Base-by-base conservation (phyloP, 2,888 invertebrate species). In the Heteromyza rotundicornis region DNA sequence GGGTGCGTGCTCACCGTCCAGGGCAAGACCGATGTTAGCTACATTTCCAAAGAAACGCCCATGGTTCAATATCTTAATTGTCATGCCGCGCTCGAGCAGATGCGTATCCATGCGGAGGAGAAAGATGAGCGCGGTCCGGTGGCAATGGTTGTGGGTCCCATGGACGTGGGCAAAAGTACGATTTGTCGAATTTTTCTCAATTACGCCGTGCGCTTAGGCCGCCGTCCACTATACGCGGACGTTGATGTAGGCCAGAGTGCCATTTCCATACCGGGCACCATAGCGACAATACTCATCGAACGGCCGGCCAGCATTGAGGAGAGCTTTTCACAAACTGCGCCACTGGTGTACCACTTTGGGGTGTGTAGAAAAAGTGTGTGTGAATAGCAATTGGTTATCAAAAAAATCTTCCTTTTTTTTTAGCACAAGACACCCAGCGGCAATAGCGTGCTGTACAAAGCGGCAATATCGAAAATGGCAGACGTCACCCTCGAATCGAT, bases 111-210 rank as follows among this genome's bases (percentile, higher is more conserved):
- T 27, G 94, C 96, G 0, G 95, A 95, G 70, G 89, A 89, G 71
- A 86, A 87, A 1, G 87, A 88, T 65, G 69, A 68, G 23, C 85
- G 90, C 66, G 96, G 96, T 0, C 96, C 96, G 0, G 91, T 93
- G 32, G 89, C 91, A 0, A 91, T 98, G 91, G 84, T 98, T 1
- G 96, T 95, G 0, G 98, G 99, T 0, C 98, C 98, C 0, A 89
- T 89, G 40, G 98, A 98, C 82, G 98, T 98, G 1, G 99, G 99
- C 17, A 99, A 99, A 83, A 94, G 94, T 0, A 98, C 98, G 0
- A 82, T 99, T 1, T 91, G 92, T 60, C 87, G 92, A 65, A 88
- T 99, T 67, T 85, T 99, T 5, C 85, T 98, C 0, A 99, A 99
- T 84, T 99, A 98, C 82, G 97, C 95, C 0, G 97, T 97, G 0